Evolutionary conservation across 1,140 invertebrate genomes (phyloP).

Genomic region (Apocrypta bakeri): DNA sequence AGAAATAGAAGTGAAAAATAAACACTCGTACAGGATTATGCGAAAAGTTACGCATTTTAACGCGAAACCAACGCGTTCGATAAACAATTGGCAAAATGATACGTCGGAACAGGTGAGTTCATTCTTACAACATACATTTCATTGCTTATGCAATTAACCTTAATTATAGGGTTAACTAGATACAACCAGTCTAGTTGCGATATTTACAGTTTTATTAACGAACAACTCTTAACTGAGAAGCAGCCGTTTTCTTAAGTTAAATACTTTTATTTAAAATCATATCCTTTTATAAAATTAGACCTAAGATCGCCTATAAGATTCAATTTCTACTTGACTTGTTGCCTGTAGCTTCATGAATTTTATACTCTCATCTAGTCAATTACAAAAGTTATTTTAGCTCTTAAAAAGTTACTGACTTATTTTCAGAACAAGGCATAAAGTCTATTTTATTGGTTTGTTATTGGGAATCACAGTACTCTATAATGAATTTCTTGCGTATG

Average conservation of each 20-base stretch:
- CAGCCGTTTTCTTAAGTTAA: too few species aligned
- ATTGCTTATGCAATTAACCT: constrained; percentile 39
- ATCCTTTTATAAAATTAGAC: constrained; percentile 3
- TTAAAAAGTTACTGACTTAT: not conserved
- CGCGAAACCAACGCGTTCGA: constrained; percentile 45
- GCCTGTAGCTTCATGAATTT: not conserved
- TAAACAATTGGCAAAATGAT: constrained; percentile 57
- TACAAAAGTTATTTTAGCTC: not conserved
- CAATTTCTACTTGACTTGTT: not conserved
- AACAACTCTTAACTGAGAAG: not conserved
- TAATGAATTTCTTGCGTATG: constrained; percentile 77
- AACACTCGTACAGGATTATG: constrained; percentile 50
- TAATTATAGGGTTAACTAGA: constrained; percentile 18
- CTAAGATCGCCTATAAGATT: constrained; percentile 6
- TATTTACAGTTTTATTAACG: constrained; percentile 3
- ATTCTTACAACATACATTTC: constrained; percentile 1
- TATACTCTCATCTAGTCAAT: not conserved
- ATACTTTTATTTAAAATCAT: too few species aligned
- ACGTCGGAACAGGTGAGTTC: constrained; percentile 62
- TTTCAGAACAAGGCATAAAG: constrained; percentile 66
- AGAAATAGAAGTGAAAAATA: constrained; percentile 37
- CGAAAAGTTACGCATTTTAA: constrained; percentile 44
- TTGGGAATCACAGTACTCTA: constrained; percentile 71
- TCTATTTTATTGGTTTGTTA: constrained; percentile 58
- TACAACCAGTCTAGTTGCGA: not conserved